phyloP scores from a whole-genome alignment of 30 jellyfish, hydroid and myxozoan genomes.

The Catostylus mosaicus region DNA sequence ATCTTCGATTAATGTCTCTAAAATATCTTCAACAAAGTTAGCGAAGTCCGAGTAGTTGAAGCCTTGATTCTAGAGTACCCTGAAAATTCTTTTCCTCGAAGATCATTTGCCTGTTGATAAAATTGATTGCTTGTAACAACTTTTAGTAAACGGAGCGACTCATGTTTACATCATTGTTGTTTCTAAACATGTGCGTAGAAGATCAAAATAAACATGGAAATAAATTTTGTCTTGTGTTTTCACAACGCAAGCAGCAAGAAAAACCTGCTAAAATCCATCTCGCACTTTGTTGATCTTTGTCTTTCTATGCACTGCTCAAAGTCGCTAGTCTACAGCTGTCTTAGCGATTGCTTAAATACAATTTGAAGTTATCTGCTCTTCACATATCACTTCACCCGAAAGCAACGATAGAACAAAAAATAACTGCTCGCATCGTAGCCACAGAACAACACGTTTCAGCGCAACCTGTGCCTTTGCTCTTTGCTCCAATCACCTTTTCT shows the following conservation, averaged over 20 bases:
- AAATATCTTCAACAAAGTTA: no score
- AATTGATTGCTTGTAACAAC: no score
- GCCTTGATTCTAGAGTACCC: no score
- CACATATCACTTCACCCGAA: background rate
- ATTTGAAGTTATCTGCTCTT: background rate
- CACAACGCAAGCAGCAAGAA: background rate
- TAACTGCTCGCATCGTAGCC: background rate
- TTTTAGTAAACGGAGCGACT: no score
- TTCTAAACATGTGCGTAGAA: no score
- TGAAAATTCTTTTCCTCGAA: no score
- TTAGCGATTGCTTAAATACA: background rate
- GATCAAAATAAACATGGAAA: no score
- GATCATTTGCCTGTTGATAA: no score
- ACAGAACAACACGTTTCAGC: background rate
- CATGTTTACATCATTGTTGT: no score
- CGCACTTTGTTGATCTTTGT: background rate
- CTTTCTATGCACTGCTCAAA: background rate
- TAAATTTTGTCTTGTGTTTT: background rate
- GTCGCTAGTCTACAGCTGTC: conserved; percentile 18
- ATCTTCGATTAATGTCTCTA: no score
- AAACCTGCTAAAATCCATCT: background rate
- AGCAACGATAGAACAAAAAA: background rate
- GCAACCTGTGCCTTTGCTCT: background rate
- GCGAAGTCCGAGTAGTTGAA: no score
- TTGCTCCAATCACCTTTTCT: background rate